A percentile compares a stretch with the other conserved stretches of the same genome.
phyloP scores from a whole-genome alignment of 1,140 invertebrate species.

The Drosophila mojavensis region DNA sequence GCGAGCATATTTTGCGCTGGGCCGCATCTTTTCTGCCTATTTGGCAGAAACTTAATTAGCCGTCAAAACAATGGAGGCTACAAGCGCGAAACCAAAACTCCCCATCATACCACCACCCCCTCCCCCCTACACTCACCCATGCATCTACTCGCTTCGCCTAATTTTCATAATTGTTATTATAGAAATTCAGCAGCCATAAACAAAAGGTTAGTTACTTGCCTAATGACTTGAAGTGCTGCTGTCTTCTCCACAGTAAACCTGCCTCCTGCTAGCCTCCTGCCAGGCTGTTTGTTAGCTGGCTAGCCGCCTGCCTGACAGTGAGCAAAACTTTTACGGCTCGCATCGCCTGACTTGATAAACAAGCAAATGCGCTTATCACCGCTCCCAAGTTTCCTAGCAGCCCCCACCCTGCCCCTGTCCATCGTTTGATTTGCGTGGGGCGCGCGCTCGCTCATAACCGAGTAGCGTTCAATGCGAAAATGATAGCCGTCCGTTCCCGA shows the following conservation, averaged over 20 bases:
- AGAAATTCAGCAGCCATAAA: constrained; percentile 80
- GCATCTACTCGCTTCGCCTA: constrained; percentile 48
- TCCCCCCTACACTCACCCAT: not conserved
- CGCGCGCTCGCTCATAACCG: constrained; percentile 56
- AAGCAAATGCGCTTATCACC: constrained; percentile 81
- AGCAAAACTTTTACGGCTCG: constrained; percentile 35
- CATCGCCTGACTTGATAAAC: constrained; percentile 65
- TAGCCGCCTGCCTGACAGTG: constrained; percentile 5
- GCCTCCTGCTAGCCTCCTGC: not conserved
- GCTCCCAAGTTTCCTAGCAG: constrained; percentile 18
- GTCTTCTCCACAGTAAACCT: constrained; percentile 11
- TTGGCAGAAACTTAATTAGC: constrained; percentile 81
- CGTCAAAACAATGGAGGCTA: constrained; percentile 70
- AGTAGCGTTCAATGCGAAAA: constrained; percentile 68
- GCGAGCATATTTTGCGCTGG: constrained; percentile 65
- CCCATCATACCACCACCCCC: not conserved
- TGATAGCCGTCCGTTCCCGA: constrained; percentile 60
- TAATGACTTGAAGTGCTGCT: constrained; percentile 79
- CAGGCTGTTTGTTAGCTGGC: not conserved
- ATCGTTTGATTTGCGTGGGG: constrained; percentile 42
- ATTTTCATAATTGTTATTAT: constrained; percentile 84
- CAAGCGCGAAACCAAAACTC: constrained; percentile 7
- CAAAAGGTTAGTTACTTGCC: constrained; percentile 81
- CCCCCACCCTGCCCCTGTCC: constrained; percentile 26
- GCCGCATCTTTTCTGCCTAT: constrained; percentile 73